phyloP scores from a whole-genome alignment of 1,140 invertebrate species.

The Macrotrachela quadricornifera region DNA sequence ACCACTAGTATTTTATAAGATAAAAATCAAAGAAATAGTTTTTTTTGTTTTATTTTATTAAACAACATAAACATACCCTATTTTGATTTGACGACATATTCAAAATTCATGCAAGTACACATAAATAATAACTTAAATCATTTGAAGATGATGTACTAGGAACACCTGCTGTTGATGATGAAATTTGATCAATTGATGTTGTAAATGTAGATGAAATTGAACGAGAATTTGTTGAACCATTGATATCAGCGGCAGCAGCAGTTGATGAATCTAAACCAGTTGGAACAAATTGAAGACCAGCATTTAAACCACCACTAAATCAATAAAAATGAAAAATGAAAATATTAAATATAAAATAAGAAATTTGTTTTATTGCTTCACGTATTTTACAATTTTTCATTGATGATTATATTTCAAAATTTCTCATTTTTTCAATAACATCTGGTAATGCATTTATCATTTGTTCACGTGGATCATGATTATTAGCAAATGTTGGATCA shows the following conservation, averaged over 20 bases:
- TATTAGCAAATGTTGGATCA: conserved; percentile 60
- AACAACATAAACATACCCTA: not conserved
- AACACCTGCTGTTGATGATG: too few species aligned
- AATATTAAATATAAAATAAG: conserved; percentile 32
- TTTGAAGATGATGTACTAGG: not conserved
- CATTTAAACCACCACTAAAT: conserved; percentile 13
- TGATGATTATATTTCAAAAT: conserved; percentile 70
- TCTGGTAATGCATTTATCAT: conserved; percentile 65
- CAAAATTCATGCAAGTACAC: conserved; percentile 1
- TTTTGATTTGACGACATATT: conserved; percentile 8
- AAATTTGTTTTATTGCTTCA: conserved; percentile 60
- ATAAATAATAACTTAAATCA: not conserved
- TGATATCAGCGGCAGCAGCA: not conserved
- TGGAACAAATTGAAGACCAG: conserved; percentile 17
- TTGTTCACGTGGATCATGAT: conserved; percentile 38
- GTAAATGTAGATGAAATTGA: conserved; percentile 24
- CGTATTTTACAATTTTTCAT: conserved; percentile 76
- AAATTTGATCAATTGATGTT: too few species aligned
- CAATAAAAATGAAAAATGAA: conserved; percentile 34
- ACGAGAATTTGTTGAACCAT: conserved; percentile 14
- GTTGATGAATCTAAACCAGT: conserved; percentile 17
- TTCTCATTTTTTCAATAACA: conserved; percentile 61
- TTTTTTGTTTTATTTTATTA: not conserved
- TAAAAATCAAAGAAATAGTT: not conserved
- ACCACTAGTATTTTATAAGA: conserved; percentile 25